Base-by-base conservation (phyloP, 1,140 invertebrate species). In the Thaumatotibia leucotreta region DNA sequence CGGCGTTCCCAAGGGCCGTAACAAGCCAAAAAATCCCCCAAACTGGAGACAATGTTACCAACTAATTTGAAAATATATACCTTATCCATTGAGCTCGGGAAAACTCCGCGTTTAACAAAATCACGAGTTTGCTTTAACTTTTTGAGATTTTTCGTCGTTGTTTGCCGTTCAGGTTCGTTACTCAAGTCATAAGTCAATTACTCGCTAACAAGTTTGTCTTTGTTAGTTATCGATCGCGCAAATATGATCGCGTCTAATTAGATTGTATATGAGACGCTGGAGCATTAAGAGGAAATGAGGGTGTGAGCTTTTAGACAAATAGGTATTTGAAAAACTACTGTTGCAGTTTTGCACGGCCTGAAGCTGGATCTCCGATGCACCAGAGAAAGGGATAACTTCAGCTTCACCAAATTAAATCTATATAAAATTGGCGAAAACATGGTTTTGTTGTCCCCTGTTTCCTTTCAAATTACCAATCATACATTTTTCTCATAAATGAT, bases 51-150 rank as follows among this genome's bases (percentile, higher is more conserved):
- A 27, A 54, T 54, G 27, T 54, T 17, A 54, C 50, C 50, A n/a
- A 54, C 23, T 27, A 54, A 54, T 54, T 54, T 27, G 50, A 24
- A 54, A 54, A 54, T 54, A 23, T 50, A 54, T 54, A 29, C 11
- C 50, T 54, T n/a, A 54, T 27, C 11, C 9, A 14, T 50, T 54
- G 23, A 11, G 23, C 24, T 39, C 23, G 23, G n/a, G 27, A 54
- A 54, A 54, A 54, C 22, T 54, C 50, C 2, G 1, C 9, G 50
- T 54, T 50, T 50, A 54, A 54, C 11, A 4, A 54, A 54, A 54
- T 54, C 22, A 52, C 17, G 22, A 52, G 20, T 54, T 50, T 11
- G n/a, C 23, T 54, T 54, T 24, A 54, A 54, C 20, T 52, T 52
- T 17, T 4, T 4, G 14, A 49, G 39, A 49, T 49, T 49, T 49